Conservation (phyloP, 2,113 vertebrate genomes). For the Caranx ignobilis region DNA sequence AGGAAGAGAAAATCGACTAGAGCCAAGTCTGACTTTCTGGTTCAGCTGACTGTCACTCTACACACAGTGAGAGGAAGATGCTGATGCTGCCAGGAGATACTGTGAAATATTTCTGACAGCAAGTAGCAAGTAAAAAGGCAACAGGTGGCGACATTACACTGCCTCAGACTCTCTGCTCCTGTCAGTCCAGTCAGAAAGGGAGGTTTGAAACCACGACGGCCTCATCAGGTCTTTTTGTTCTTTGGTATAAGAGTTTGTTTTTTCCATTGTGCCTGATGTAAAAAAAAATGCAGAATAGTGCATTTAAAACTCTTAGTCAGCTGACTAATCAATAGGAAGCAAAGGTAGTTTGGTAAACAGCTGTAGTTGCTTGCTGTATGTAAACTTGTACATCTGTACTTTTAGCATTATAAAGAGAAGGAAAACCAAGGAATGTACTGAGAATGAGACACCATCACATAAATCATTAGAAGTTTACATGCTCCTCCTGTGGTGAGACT, state of each 20-base stretch:
- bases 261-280: not conserved
- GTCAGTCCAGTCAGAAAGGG: too few species aligned
- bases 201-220: not conserved
- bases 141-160: conserved; percentile 63
- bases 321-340: not conserved
- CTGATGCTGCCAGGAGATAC: not conserved
- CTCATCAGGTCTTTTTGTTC: not conserved
- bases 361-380: not conserved
- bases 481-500: not conserved
- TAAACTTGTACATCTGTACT: not conserved
- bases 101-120: not conserved
- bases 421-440: not conserved
- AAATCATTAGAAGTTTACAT: not conserved
- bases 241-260: not conserved
- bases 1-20: not conserved
- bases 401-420: not conserved
- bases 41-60: too few species aligned
- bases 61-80: not conserved
- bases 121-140: conserved; percentile 33
- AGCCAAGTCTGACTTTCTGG: not conserved
- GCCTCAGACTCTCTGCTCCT: not conserved
- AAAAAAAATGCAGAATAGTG: not conserved
- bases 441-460: too few species aligned
- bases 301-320: not conserved
- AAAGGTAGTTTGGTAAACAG: not conserved